Conservation (phyloP, 2,113 vertebrate species). For the Chlamydotis undulata region DNA sequence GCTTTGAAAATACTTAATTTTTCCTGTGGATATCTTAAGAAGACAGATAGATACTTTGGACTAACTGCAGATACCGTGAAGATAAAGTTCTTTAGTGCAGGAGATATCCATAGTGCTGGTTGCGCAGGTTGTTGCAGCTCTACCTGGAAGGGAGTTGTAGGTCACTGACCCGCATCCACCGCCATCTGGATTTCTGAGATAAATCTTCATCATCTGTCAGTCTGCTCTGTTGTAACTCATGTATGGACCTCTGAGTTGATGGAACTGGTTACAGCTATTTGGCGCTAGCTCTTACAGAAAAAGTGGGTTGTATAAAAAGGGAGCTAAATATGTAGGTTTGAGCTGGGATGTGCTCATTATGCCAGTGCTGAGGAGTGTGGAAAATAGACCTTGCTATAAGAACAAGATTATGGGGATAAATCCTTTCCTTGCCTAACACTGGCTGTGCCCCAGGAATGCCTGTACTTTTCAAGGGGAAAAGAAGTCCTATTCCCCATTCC, state of each 20-base stretch:
- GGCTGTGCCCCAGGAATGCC: background rate
- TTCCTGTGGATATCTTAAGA: background rate
- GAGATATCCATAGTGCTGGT: background rate
- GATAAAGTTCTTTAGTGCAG: background rate
- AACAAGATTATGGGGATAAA: background rate
- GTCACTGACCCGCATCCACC: background rate
- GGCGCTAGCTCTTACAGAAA: background rate
- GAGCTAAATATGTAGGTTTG: background rate
- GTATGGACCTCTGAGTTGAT: background rate
- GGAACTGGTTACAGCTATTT: background rate
- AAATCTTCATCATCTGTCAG: background rate
- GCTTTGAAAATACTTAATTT: background rate
- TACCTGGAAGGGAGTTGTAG: background rate
- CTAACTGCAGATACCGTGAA: background rate
- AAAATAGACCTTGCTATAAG: background rate
- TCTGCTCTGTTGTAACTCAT: background rate
- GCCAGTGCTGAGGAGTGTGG: background rate
- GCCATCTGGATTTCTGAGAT: background rate
- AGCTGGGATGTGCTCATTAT: background rate
- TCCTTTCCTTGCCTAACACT: background rate
- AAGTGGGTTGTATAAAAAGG: fast-evolving
- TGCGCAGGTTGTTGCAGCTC: background rate
- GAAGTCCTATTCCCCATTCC: background rate
- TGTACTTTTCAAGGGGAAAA: background rate
- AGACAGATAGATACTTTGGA: background rate